Evolutionary conservation across 2,888 invertebrate genomes (phyloP).

Genomic region (Suillia variegata): DNA sequence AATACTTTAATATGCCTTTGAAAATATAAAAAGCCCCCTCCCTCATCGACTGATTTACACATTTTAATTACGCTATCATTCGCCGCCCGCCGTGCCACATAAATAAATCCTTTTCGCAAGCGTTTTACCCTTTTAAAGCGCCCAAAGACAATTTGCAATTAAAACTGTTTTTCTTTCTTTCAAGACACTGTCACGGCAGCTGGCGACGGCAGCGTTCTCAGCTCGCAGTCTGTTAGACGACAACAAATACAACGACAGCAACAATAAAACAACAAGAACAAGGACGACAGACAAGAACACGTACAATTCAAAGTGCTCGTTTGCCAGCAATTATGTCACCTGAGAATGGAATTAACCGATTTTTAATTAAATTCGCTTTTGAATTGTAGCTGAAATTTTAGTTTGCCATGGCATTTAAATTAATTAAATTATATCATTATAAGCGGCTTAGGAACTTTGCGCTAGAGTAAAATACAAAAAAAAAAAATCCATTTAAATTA

Average conservation of each 20-base stretch:
- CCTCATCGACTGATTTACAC: too few species aligned
- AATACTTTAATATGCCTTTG: too few species aligned
- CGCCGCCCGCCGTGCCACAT: too few species aligned
- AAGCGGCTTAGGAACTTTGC: neutral
- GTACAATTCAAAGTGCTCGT: neutral
- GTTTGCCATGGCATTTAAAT: neutral
- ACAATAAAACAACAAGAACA: neutral
- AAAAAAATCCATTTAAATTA: too few species aligned
- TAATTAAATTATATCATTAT: neutral
- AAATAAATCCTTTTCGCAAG: neutral
- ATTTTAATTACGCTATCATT: neutral
- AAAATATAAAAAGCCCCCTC: too few species aligned
- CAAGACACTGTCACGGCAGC: neutral
- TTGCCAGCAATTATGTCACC: conserved; percentile 1
- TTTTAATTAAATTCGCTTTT: conserved; percentile 6
- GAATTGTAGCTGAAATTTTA: neutral
- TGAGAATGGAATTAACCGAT: neutral
- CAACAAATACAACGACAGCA: neutral
- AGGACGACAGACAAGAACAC: neutral
- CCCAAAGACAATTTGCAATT: neutral
- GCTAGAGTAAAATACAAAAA: neutral
- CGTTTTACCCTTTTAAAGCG: neutral
- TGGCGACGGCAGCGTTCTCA: neutral
- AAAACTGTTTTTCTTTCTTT: neutral
- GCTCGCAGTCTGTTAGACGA: neutral